Evolutionary conservation across 2,797 vertebrate genomes (phyloP).

Genomic region (Diplodus sargus): DNA sequence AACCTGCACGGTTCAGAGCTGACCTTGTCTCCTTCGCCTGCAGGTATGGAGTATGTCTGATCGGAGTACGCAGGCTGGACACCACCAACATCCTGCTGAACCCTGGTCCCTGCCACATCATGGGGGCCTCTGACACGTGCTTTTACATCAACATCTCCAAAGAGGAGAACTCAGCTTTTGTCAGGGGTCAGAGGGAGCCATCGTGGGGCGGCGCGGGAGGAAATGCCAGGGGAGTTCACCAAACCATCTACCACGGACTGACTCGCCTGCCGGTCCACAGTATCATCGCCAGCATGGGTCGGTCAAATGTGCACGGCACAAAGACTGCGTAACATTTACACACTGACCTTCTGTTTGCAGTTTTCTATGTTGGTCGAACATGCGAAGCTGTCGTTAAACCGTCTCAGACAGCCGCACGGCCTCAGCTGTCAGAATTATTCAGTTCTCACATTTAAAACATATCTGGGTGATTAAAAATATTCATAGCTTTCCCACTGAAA

Average conservation of each 20-base stretch:
- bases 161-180: slow-evolving; percentile 90
- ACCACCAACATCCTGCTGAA: slow-evolving; percentile 89
- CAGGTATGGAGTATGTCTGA: slow-evolving; percentile 90
- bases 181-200: slow-evolving; percentile 85
- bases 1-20: not conserved
- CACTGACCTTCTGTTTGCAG: slow-evolving; percentile 50
- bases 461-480: slow-evolving; percentile 32
- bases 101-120: slow-evolving; percentile 89
- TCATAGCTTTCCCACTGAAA: slow-evolving; percentile 20
- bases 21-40: slow-evolving; percentile 16
- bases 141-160: slow-evolving; percentile 92
- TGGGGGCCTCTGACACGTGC: slow-evolving; percentile 87
- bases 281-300: slow-evolving; percentile 92
- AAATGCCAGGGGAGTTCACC: slow-evolving; percentile 77
- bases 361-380: slow-evolving; percentile 39
- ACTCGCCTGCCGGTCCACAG: slow-evolving; percentile 90
- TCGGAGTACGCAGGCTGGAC: slow-evolving; percentile 86
- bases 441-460: slow-evolving; percentile 33
- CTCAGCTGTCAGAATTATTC: slow-evolving; percentile 30
- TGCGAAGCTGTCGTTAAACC: slow-evolving; percentile 26
- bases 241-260: slow-evolving; percentile 87
- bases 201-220: slow-evolving; percentile 78
- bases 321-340: slow-evolving; percentile 48
- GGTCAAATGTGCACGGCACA: slow-evolving; percentile 54
- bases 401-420: slow-evolving; percentile 1